Conservation (phyloP, 2,113 vertebrate species). For the Thryonomys swinderianus region DNA sequence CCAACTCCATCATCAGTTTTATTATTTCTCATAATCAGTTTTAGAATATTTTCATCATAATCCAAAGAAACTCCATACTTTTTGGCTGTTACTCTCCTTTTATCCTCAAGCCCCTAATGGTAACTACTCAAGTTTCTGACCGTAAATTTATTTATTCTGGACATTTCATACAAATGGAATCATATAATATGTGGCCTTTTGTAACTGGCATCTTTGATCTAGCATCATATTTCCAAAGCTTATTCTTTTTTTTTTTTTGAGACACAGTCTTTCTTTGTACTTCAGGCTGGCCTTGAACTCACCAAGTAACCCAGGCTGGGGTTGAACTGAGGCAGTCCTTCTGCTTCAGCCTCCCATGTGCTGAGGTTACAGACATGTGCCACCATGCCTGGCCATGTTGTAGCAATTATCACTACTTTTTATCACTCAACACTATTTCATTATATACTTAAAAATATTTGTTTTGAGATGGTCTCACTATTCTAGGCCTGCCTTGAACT, state of each 20-base stretch:
- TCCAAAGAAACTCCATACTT: neutral
- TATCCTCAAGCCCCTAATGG: neutral
- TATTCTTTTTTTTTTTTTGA: neutral
- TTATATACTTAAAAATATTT: neutral
- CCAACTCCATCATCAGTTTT: neutral
- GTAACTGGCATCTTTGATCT: neutral
- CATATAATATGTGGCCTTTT: neutral
- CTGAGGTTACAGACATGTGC: neutral
- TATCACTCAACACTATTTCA: neutral
- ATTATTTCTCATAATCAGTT: neutral
- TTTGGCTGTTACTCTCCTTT: neutral
- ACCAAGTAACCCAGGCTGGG: neutral
- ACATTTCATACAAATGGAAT: neutral
- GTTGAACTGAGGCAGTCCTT: neutral
- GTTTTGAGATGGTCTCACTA: neutral
- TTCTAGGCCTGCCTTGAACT: neutral
- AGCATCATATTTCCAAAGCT: neutral
- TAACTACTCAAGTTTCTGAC: neutral
- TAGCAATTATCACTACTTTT: neutral
- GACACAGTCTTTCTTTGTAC: neutral
- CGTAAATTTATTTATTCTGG: neutral
- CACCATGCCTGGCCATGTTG: neutral
- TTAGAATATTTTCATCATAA: slow-evolving; percentile 9
- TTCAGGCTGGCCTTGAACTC: neutral
- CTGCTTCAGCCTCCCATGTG: neutral